Percentiles rank a stretch among this genome's conserved stretches.
Conservation (phyloP, 1,140 invertebrate species). For the Bombyx mandarina region DNA sequence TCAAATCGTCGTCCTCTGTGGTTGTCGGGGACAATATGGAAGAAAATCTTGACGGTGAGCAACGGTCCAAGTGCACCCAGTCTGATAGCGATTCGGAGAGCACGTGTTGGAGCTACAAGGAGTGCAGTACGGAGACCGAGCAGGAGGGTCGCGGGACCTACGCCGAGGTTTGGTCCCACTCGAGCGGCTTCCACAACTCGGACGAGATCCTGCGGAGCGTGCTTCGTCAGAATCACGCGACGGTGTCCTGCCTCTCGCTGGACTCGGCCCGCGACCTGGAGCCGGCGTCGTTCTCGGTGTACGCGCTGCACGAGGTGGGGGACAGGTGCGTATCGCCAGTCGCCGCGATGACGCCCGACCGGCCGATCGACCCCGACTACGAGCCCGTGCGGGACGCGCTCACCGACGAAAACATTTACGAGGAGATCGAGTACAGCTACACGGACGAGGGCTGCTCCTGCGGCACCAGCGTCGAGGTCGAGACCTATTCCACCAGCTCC, state of each 20-base stretch:
- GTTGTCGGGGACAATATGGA: conserved; percentile 35
- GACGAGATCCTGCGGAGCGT: conserved; percentile 50
- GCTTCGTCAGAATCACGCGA: conserved; percentile 44
- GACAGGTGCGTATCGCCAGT: conserved; percentile 51
- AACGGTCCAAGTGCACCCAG: conserved; percentile 13
- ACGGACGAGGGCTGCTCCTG: conserved; percentile 59
- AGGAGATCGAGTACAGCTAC: conserved; percentile 58
- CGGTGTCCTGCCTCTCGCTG: conserved; percentile 47
- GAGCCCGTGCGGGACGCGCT: conserved; percentile 58
- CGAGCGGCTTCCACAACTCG: conserved; percentile 54
- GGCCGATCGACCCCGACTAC: conserved; percentile 53
- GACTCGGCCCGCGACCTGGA: conserved; percentile 49
- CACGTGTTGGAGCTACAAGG: conserved; percentile 62
- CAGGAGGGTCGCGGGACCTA: conserved; percentile 28
- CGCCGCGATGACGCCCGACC: conserved; percentile 49
- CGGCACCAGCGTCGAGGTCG: conserved; percentile 56
- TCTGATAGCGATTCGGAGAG: conserved; percentile 51
- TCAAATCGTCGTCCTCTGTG: conserved; percentile 25
- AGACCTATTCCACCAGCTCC: conserved; percentile 55
- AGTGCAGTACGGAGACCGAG: conserved; percentile 37
- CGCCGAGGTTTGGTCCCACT: conserved; percentile 54
- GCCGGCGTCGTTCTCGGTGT: conserved; percentile 42
- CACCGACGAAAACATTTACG: conserved; percentile 62
- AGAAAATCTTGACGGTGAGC: conserved; percentile 7
- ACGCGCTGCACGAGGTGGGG: conserved; percentile 54